Evolutionary conservation across 2,888 invertebrate species (phyloP).

Genomic region (Catotricha subobsoleta): DNA sequence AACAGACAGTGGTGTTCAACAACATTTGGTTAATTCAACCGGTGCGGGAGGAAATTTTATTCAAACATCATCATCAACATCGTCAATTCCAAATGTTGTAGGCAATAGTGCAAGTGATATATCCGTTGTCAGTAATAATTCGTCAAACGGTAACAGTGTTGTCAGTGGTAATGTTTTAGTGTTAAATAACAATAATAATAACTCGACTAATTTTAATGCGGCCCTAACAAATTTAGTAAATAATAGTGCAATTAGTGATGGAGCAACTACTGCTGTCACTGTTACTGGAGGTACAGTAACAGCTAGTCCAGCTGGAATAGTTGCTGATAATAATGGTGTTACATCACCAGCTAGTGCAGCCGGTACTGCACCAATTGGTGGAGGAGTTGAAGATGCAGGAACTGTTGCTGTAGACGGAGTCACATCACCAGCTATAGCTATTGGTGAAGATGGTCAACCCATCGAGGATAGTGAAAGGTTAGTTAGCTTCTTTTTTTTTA

Average conservation of each 20-base stretch:
- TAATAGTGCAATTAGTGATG: background rate
- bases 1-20: no score
- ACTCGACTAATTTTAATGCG: background rate
- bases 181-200: no score
- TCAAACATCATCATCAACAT: background rate
- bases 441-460: slow-evolving; percentile 30
- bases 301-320: background rate
- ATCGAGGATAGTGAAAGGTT: slow-evolving; percentile 29
- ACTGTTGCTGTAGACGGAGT: slow-evolving; percentile 7
- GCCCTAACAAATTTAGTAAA: background rate
- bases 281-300: background rate
- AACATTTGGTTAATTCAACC: no score
- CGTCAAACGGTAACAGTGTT: no score
- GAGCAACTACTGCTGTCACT: background rate
- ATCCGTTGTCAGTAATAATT: no score
- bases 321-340: background rate
- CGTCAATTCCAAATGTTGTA: background rate
- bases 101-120: background rate
- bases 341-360: slow-evolving; percentile 3
- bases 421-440: slow-evolving; percentile 11
- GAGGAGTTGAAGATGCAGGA: background rate
- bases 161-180: no score
- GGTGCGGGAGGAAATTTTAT: no score
- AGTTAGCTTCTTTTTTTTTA: slow-evolving; percentile 13
- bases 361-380: background rate